A percentile compares a stretch with the other conserved stretches of the same genome.
These are phyloP conservation scores for Lacerta viridis DNA, from an alignment of 2,797 vertebrate species.

Conservation along the genomic window DNA sequence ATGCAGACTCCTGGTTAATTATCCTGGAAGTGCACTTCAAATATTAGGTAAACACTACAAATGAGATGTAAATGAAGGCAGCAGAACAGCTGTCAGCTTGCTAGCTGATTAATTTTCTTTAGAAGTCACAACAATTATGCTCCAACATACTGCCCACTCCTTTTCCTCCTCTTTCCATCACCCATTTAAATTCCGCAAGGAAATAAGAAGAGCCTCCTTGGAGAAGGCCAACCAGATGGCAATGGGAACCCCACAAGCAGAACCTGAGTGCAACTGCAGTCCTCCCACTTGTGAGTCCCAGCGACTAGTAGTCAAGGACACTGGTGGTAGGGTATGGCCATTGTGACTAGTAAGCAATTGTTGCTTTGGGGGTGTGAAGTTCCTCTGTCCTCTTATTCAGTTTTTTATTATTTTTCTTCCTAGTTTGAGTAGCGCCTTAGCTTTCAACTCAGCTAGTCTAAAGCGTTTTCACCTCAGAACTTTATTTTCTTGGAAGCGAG, in stretches of 20 bases:
- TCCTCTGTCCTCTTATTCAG: neutral
- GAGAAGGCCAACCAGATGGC: too few relatives aligned
- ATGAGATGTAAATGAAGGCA: conserved; percentile 67
- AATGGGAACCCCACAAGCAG: too few relatives aligned
- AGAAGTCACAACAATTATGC: conserved; percentile 53
- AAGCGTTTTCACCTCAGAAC: neutral
- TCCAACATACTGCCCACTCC: neutral
- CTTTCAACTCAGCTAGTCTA: fast-evolving
- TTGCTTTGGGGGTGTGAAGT: fast-evolving
- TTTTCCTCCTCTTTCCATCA: neutral
- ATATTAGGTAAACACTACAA: conserved; percentile 53
- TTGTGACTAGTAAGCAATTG: neutral
- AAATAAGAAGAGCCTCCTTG: too few relatives aligned
- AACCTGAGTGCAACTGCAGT: too few relatives aligned
- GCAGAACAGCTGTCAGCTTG: conserved; percentile 55
- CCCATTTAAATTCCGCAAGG: neutral
- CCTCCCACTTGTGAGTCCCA: too few relatives aligned
- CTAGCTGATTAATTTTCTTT: conserved; percentile 54
- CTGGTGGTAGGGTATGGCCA: too few relatives aligned
- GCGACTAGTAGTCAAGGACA: too few relatives aligned
- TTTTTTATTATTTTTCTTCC: neutral
- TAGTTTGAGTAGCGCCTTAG: fast-evolving
- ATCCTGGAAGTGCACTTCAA: conserved; percentile 48
- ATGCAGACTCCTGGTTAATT: conserved; percentile 11
- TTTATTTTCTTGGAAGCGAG: conserved; percentile 2